These are phyloP conservation scores for Anoplius nigerrimus DNA, from an alignment of 2,888 invertebrate genomes.

Conservation along the genomic window DNA sequence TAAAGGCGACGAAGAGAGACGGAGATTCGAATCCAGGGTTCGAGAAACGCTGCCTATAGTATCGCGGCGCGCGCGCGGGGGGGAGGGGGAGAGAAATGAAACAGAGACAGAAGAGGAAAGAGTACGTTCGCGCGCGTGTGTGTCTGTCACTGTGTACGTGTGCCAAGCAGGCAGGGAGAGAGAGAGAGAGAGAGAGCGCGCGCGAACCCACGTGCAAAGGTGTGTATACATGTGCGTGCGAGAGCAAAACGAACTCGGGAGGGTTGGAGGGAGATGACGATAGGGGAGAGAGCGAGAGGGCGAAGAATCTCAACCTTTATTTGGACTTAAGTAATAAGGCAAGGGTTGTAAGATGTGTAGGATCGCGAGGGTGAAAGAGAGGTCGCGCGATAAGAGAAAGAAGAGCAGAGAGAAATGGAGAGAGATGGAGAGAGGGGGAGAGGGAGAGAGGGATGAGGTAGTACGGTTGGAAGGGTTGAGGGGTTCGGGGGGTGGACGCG, in stretches of 20 bases:
- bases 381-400: not conserved
- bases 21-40: constrained; percentile 59
- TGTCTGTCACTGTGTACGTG: too few relatives aligned
- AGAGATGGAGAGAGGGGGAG: not conserved
- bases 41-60: constrained; percentile 54
- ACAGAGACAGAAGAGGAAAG: constrained; percentile 36
- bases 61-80: constrained; percentile 3
- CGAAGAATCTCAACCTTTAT: constrained; percentile 71
- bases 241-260: constrained; percentile 23
- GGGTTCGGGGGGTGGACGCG: not conserved
- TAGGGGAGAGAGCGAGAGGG: constrained; percentile 40
- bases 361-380: constrained; percentile 6
- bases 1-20: constrained; percentile 51
- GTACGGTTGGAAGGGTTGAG: constrained; percentile 3
- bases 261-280: not conserved
- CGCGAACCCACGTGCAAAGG: constrained; percentile 27
- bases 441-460: not conserved
- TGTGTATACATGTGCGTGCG: constrained; percentile 16
- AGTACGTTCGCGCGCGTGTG: too few relatives aligned
- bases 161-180: too few relatives aligned
- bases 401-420: not conserved
- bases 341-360: constrained; percentile 67
- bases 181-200: constrained; percentile 38
- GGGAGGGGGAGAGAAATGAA: constrained; percentile 26
- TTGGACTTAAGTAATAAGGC: constrained; percentile 71